phyloP scores from a whole-genome alignment of 2,797 vertebrate genomes.

The Astyanax mexicanus region DNA sequence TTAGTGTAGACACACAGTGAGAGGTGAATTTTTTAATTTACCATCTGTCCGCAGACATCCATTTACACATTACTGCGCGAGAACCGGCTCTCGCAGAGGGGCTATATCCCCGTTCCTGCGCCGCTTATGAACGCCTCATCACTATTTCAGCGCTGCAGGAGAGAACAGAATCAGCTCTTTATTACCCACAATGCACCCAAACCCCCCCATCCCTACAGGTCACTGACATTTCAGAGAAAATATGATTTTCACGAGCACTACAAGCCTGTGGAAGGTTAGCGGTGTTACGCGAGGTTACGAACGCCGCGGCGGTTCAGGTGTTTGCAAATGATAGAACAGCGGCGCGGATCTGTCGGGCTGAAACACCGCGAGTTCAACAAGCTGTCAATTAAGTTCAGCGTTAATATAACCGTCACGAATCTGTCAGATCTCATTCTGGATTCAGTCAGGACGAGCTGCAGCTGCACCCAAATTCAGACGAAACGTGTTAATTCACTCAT shows the following conservation, averaged over 20 bases:
- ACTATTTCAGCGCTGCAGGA: constrained; percentile 47
- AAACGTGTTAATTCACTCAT: no score
- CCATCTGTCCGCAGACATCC: constrained; percentile 33
- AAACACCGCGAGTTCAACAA: constrained; percentile 71
- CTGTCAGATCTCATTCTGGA: constrained; percentile 76
- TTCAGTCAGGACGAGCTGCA: constrained; percentile 62
- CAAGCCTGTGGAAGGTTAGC: constrained; percentile 48
- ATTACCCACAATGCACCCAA: constrained; percentile 30
- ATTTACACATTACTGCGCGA: constrained; percentile 36
- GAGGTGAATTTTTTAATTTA: constrained; percentile 55
- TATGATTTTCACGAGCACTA: neutral
- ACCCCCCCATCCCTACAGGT: constrained; percentile 27
- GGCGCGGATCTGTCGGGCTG: constrained; percentile 42
- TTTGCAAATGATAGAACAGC: constrained; percentile 58
- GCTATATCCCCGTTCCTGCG: constrained; percentile 27
- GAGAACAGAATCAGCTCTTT: constrained; percentile 36
- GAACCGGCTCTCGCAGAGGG: constrained; percentile 26
- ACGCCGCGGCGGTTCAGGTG: constrained; percentile 64
- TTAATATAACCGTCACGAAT: constrained; percentile 71
- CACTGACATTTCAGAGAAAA: constrained; percentile 33
- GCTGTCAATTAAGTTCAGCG: constrained; percentile 80
- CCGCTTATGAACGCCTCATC: constrained; percentile 40
- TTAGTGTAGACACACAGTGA: constrained; percentile 58
- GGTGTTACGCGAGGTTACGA: constrained; percentile 39
- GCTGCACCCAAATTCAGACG: constrained; percentile 63